Evolutionary conservation across 2,888 invertebrate genomes (phyloP).

Genomic region (Euplagia quadripunctaria): DNA sequence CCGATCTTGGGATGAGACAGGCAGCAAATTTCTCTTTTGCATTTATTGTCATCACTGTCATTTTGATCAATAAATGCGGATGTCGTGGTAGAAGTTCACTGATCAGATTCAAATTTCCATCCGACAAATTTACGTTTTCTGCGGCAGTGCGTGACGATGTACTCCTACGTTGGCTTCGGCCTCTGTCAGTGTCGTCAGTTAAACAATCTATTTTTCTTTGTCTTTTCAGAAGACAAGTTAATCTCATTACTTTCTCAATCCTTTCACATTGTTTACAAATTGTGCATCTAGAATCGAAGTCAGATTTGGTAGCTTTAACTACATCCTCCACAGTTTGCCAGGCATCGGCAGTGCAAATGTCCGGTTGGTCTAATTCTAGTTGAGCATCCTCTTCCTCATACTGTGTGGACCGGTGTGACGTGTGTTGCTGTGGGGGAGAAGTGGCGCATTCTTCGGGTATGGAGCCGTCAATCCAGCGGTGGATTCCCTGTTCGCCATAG

Average conservation of each 20-base stretch:
- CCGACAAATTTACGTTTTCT: too few relatives aligned
- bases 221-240: conserved; percentile 10
- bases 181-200: background rate
- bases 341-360: background rate
- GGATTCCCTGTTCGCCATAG: conserved; percentile 14
- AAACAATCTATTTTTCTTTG: conserved; percentile 2
- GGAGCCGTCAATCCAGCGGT: conserved; percentile 18
- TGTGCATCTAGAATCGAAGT: conserved; percentile 23
- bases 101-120: background rate
- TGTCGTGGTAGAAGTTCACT: conserved; percentile 25
- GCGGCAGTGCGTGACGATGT: background rate
- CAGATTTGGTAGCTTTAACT: background rate
- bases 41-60: conserved; percentile 3
- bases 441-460: background rate
- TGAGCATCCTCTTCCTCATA: background rate
- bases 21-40: background rate
- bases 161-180: too few relatives aligned
- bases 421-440: background rate
- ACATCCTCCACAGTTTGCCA: conserved; percentile 16
- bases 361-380: background rate
- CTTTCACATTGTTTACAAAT: conserved; percentile 20
- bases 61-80: conserved; percentile 20
- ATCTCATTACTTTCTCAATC: conserved; percentile 18
- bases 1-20: conserved; percentile 13
- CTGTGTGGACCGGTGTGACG: background rate